A percentile compares a stretch with the other conserved stretches of the same genome.
phyloP scores from a whole-genome alignment of 2,113 vertebrate genomes.

The Mola mola region DNA sequence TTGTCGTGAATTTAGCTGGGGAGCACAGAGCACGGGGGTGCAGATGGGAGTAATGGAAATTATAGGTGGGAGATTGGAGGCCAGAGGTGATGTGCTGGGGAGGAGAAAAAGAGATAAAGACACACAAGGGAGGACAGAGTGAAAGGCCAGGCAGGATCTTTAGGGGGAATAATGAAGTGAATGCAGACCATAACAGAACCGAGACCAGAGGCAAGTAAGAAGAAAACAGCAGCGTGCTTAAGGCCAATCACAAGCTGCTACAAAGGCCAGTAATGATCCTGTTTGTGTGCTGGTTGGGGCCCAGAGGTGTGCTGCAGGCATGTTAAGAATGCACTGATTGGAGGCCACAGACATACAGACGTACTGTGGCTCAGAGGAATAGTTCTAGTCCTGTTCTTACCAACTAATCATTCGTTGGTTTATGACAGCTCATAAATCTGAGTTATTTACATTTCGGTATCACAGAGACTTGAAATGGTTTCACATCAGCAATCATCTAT shows the following conservation, averaged over 20 bases:
- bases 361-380: constrained; percentile 9
- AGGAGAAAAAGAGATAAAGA: constrained; percentile 55
- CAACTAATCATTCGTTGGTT: constrained; percentile 19
- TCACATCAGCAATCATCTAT: constrained; percentile 30
- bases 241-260: constrained; percentile 53
- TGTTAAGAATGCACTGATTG: constrained; percentile 42
- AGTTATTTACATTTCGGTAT: constrained; percentile 18
- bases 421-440: constrained; percentile 56
- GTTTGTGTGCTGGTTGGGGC: constrained; percentile 37
- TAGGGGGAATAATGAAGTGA: constrained; percentile 39
- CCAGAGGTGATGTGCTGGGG: constrained; percentile 44
- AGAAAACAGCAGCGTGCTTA: constrained; percentile 48
- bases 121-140: constrained; percentile 26
- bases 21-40: constrained; percentile 19
- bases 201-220: constrained; percentile 40
- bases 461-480: no score
- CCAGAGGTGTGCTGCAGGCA: constrained; percentile 56
- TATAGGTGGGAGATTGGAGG: constrained; percentile 56
- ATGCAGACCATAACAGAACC: constrained; percentile 46
- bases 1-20: constrained; percentile 17
- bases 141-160: constrained; percentile 36
- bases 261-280: constrained; percentile 30
- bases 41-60: constrained; percentile 39
- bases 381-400: constrained; percentile 18
- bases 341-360: constrained; percentile 30